Evolutionary conservation across 2,888 invertebrate species (phyloP).

Genomic region (Tipula helvola): DNA sequence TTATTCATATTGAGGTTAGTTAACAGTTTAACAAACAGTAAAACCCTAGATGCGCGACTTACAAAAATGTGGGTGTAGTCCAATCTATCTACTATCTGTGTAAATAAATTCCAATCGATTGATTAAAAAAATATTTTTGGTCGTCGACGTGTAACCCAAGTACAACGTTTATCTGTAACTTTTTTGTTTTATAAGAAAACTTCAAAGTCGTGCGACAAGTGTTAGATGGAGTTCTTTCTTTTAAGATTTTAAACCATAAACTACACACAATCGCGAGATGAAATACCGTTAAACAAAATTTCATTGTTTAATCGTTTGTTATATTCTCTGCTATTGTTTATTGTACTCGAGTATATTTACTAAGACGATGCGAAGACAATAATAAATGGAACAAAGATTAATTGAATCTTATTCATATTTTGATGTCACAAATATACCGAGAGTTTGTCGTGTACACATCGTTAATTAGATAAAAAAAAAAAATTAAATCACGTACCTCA

Average conservation of each 20-base stretch:
- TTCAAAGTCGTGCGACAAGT: not conserved
- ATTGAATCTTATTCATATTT: not conserved
- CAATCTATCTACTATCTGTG: not conserved
- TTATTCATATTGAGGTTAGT: not conserved
- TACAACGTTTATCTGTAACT: not conserved
- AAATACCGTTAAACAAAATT: not conserved
- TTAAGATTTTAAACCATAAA: not conserved
- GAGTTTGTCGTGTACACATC: not conserved
- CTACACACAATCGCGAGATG: not conserved
- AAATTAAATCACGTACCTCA: constrained; percentile 45
- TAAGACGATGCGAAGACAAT: not conserved
- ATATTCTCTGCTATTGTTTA: not conserved
- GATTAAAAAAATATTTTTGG: not conserved
- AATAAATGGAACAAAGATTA: not conserved
- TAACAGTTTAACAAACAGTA: not conserved
- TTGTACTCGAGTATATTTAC: not conserved
- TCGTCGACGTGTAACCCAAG: not conserved
- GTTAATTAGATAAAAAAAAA: not conserved
- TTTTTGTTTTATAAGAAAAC: not conserved
- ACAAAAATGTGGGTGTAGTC: not conserved
- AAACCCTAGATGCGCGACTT: not conserved
- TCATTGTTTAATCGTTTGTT: not conserved
- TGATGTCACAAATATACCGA: not conserved
- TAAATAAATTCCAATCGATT: not conserved
- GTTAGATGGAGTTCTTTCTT: not conserved